Evolutionary conservation across 2,888 invertebrate species (phyloP).

Genomic region (Anodontia alba): DNA sequence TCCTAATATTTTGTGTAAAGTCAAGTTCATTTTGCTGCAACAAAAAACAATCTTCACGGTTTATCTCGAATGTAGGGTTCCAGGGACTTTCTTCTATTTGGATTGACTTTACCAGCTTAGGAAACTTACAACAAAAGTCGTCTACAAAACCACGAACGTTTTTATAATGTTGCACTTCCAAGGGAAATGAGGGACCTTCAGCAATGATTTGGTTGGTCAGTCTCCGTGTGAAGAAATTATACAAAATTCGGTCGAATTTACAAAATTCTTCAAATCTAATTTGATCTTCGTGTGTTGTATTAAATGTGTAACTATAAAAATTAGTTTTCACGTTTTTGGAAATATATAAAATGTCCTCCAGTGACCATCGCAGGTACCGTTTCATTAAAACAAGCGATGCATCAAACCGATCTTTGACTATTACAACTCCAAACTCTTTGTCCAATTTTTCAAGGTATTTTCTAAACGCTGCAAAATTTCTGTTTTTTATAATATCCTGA

Average conservation of each 20-base stretch:
- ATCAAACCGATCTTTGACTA: conserved; percentile 53
- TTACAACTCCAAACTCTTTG: conserved; percentile 52
- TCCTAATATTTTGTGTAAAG: conserved; percentile 52
- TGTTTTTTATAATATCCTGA: conserved; percentile 43
- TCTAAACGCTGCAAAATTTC: conserved; percentile 40
- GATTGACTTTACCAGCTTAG: conserved; percentile 24
- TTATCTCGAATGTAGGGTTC: conserved; percentile 46
- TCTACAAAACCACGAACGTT: conserved; percentile 39
- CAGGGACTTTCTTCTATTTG: conserved; percentile 36
- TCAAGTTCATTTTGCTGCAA: conserved; percentile 50
- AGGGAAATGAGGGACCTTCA: conserved; percentile 39
- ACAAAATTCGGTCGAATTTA: conserved; percentile 49
- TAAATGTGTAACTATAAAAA: conserved; percentile 21
- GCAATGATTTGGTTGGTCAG: conserved; percentile 38
- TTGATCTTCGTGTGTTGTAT: conserved; percentile 23
- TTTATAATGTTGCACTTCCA: conserved; percentile 47
- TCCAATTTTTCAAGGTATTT: conserved; percentile 43
- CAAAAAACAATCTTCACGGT: conserved; percentile 38
- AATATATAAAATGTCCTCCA: conserved; percentile 57
- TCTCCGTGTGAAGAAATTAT: conserved; percentile 51
- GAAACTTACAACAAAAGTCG: conserved; percentile 47
- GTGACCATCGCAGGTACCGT: conserved; percentile 43
- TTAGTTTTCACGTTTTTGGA: conserved; percentile 50
- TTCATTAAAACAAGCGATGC: conserved; percentile 56
- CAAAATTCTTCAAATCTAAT: conserved; percentile 32